Percentiles rank a stretch among this genome's conserved stretches.
Evolutionary conservation across 2,888 invertebrate species (phyloP).

Genomic region (Agriopis marginaria): DNA sequence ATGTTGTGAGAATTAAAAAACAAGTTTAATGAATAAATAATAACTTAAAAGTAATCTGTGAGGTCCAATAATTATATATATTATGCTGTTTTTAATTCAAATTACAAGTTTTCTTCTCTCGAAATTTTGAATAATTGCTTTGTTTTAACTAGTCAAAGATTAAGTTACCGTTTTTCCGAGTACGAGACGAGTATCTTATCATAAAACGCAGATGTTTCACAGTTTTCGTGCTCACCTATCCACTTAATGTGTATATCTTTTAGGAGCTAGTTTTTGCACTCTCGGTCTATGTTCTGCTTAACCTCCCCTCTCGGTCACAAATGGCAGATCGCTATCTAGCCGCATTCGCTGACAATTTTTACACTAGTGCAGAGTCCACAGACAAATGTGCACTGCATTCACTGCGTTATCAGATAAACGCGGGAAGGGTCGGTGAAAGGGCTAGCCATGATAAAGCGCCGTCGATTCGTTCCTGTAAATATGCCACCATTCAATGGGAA

Average conservation of each 20-base stretch:
- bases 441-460: constrained; percentile 74
- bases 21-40: too few species aligned
- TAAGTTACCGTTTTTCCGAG: too few species aligned
- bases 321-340: constrained; percentile 82
- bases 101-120: too few species aligned
- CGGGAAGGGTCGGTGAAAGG: constrained; percentile 80
- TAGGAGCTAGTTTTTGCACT: neutral
- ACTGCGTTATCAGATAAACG: constrained; percentile 80
- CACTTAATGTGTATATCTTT: neutral
- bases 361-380: constrained; percentile 79
- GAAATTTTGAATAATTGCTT: too few species aligned
- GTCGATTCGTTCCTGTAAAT: constrained; percentile 81
- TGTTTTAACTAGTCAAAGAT: too few species aligned
- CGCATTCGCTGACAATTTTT: constrained; percentile 83
- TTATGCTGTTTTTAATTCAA: too few species aligned
- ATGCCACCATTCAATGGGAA: constrained; percentile 78
- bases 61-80: too few species aligned
- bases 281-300: constrained; percentile 8
- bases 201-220: neutral
- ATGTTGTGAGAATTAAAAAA: too few species aligned
- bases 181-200: neutral
- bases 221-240: neutral
- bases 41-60: too few species aligned
- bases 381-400: constrained; percentile 83
- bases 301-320: constrained; percentile 62